Percentiles rank a stretch among this genome's conserved stretches.
phyloP scores from a whole-genome alignment of 2,113 vertebrate genomes.

The Corythornis madagascariensis region DNA sequence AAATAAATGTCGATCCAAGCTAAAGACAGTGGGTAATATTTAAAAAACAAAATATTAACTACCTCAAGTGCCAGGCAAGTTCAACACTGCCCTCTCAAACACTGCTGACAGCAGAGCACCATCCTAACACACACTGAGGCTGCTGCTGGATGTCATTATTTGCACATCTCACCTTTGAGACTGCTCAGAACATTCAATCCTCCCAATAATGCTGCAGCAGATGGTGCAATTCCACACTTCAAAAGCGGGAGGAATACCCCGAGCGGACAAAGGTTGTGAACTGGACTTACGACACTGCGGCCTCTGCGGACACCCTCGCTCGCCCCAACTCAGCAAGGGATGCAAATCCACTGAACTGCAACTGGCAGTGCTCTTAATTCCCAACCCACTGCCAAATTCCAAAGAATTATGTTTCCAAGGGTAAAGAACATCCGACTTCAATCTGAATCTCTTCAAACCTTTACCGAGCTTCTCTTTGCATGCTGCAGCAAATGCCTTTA shows the following conservation, averaged over 20 bases:
- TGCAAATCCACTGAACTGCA: not conserved
- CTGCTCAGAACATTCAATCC: not conserved
- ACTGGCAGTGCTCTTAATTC: not conserved
- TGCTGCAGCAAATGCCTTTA: not conserved
- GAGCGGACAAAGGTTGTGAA: not conserved
- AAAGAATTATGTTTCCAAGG: constrained; percentile 37
- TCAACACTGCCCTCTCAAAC: not conserved
- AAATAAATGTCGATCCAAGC: not conserved
- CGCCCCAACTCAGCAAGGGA: not conserved
- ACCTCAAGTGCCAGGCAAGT: not conserved
- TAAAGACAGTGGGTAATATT: not conserved
- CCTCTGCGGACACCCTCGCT: accelerated
- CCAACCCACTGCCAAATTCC: constrained; percentile 33
- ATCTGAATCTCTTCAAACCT: not conserved
- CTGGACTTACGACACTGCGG: not conserved
- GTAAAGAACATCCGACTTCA: constrained; percentile 21
- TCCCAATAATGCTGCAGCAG: not conserved
- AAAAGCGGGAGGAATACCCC: not conserved
- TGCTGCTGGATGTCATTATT: not conserved
- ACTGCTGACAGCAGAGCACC: not conserved
- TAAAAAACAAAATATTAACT: not conserved
- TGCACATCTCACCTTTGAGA: not conserved
- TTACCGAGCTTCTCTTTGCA: not conserved
- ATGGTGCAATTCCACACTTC: not conserved
- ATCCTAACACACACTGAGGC: not conserved